Evolutionary conservation across 2,888 invertebrate genomes (phyloP), one percentile per base, ranked within the genome.

Genomic region (Dasysyrphus tricinctus): DNA sequence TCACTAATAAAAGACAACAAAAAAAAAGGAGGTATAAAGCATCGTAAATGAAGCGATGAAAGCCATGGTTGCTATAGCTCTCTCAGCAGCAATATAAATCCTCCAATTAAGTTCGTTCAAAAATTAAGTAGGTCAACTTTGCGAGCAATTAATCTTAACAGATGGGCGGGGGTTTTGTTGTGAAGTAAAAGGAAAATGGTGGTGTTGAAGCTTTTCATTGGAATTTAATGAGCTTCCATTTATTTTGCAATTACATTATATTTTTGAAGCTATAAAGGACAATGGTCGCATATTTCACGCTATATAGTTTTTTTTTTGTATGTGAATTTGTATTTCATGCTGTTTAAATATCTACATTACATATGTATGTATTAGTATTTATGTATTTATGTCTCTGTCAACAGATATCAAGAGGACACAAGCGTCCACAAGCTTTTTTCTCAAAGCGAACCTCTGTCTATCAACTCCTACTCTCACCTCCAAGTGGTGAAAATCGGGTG

Each of bases 41-140:
- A 61, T 76, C 37, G 19, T 37, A 67, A 61, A 65, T 70, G 54
- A 16, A 37, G 57, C 24, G 37, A 16, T 59, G 19, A 19, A 37
- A 7, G 59, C 63, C 61, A 69, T 24, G 51, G 42, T 24, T 3
- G 24, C n/a, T n/a, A n/a, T n/a, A n/a, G n/a, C 2, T 24, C 24
- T n/a, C 39, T 65, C 24, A 57, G 37, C 7, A 51, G n/a, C 54
- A 54, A 39, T 56, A 49, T 65, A 67, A 73, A 51, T 82, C 24
- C 51, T 47, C 59, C 77, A 77, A 73, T 73, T 74, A 80, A 80
- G 74, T 69, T 57, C 56, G 73, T 67, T 67, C 19, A 69, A 82
- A 72, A 74, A 78, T 78, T 61, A 82, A 82, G 47, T 74, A 79
- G 83, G 83, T 79, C 79, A 83, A 75, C 72, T 72, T 67, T 32